These are phyloP conservation scores for Karalla daura DNA, from an alignment of 2,797 vertebrate genomes.

Conservation along the genomic window DNA sequence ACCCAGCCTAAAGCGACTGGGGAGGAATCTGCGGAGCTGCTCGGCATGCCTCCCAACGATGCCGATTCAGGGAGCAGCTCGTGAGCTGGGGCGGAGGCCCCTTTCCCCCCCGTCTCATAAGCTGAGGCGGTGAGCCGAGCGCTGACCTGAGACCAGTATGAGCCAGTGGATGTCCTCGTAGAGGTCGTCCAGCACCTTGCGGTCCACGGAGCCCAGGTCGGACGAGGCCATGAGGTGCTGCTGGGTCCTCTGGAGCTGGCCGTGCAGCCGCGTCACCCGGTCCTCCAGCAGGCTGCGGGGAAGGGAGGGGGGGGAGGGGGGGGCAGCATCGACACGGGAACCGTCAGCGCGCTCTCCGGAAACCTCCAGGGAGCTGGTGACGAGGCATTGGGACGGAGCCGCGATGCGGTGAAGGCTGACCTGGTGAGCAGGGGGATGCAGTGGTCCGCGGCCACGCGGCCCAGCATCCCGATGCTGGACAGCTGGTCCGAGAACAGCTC, in stretches of 20 bases:
- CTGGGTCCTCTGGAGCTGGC: conserved; percentile 96
- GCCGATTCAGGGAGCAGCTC: conserved; percentile 23
- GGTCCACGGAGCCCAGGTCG: conserved; percentile 87
- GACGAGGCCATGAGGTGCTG: conserved; percentile 94
- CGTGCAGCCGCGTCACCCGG: conserved; percentile 94
- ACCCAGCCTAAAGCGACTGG: not conserved
- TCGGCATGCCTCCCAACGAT: conserved; percentile 10
- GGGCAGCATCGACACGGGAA: conserved; percentile 2
- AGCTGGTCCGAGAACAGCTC: conserved; percentile 98
- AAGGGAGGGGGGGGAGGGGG: accelerated
- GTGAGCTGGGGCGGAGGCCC: conserved; percentile 34
- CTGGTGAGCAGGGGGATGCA: conserved; percentile 97
- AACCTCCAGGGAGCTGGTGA: no score
- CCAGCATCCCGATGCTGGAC: conserved; percentile 96
- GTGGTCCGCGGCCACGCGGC: conserved; percentile 95
- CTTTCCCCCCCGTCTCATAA: no score
- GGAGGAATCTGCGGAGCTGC: conserved; percentile 5
- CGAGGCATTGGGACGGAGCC: no score
- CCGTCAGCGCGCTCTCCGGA: not conserved
- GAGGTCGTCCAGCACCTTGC: conserved; percentile 94
- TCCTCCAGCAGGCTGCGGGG: conserved; percentile 93
- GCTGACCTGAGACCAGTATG: conserved; percentile 97
- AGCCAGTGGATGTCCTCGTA: conserved; percentile 99
- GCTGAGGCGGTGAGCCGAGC: no score
- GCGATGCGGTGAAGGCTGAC: conserved; percentile 65